Percentiles rank a stretch among this genome's conserved stretches.
These are phyloP conservation scores for Xenopus petersii DNA, from an alignment of 2,797 vertebrate species.

Conservation along the genomic window DNA sequence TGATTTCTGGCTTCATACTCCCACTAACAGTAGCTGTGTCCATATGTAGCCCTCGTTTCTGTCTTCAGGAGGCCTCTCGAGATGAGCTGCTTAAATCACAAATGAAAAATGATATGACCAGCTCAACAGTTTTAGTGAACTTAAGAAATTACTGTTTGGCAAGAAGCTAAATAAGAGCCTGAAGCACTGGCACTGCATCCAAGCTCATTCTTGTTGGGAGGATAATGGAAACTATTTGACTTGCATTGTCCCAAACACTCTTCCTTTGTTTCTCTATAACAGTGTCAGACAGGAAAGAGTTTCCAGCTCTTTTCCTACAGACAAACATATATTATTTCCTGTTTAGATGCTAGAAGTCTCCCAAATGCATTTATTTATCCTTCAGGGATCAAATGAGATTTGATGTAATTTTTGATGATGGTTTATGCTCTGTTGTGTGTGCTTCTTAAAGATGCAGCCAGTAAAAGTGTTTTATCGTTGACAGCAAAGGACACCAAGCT, in stretches of 20 bases:
- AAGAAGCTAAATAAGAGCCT: conserved; percentile 24
- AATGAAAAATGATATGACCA: conserved; percentile 39
- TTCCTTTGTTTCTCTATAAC: conserved; percentile 31
- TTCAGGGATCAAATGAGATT: conserved; percentile 29
- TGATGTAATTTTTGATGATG: conserved; percentile 42
- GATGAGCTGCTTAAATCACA: conserved; percentile 25
- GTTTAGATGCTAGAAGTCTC: conserved; percentile 31
- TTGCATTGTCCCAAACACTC: conserved; percentile 41
- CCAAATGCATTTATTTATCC: conserved; percentile 25
- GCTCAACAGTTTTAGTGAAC: conserved; percentile 39
- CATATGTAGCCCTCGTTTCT: conserved; percentile 4
- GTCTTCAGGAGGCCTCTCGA: conserved; percentile 5
- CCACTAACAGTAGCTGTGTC: neutral
- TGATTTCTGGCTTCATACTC: conserved; percentile 3
- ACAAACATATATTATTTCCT: conserved; percentile 34
- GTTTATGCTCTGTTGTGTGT: conserved; percentile 17
- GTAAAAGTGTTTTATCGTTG: conserved; percentile 31
- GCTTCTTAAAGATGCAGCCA: conserved; percentile 36
- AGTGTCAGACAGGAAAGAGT: conserved; percentile 37
- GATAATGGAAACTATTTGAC: conserved; percentile 33
- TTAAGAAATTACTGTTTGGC: conserved; percentile 40
- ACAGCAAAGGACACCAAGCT: conserved; percentile 49
- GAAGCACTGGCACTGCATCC: conserved; percentile 10
- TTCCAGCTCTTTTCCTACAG: conserved; percentile 37
- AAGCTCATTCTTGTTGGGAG: conserved; percentile 15